Percentiles rank a stretch among this genome's conserved stretches.
These are phyloP conservation scores for Amblyraja radiata DNA, from an alignment of 2,797 vertebrate species.

Conservation along the genomic window DNA sequence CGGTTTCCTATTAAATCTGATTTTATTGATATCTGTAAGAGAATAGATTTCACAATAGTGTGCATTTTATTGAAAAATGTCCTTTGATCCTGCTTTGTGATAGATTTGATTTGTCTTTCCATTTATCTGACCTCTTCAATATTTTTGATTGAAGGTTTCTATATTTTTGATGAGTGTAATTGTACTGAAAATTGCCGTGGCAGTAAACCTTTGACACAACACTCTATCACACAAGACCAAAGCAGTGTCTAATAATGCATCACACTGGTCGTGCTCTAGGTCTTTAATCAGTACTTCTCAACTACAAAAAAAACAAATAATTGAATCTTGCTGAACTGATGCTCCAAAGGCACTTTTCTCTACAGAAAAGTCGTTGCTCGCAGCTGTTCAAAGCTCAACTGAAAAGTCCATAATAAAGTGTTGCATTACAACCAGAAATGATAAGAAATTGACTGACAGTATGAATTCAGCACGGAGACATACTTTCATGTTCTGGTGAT, in stretches of 20 bases:
- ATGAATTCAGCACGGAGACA: conserved; percentile 37
- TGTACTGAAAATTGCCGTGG: background rate
- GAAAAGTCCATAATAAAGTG: conserved; percentile 42
- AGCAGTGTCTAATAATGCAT: conserved; percentile 40
- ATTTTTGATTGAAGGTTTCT: background rate
- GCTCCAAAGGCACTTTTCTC: conserved; percentile 39
- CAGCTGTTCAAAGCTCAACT: conserved; percentile 45
- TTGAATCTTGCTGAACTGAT: conserved; percentile 35
- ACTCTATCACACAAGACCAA: conserved; percentile 35
- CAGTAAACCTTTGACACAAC: background rate
- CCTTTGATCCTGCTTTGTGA: conserved; percentile 8
- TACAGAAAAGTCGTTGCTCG: conserved; percentile 9
- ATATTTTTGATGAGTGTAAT: background rate
- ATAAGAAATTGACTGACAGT: conserved; percentile 41
- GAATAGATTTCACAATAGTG: background rate
- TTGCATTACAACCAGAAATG: conserved; percentile 41
- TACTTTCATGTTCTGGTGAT: conserved; percentile 41
- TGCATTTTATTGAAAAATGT: background rate
- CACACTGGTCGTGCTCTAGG: conserved; percentile 26
- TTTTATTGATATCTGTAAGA: background rate
- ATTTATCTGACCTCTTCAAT: background rate
- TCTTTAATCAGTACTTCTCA: conserved; percentile 40
- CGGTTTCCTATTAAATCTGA: too few species aligned
- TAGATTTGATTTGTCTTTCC: background rate
- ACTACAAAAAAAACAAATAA: conserved; percentile 39